Evolutionary conservation across 1,140 invertebrate species (phyloP).

Genomic region (Rhynchophorus ferrugineus): DNA sequence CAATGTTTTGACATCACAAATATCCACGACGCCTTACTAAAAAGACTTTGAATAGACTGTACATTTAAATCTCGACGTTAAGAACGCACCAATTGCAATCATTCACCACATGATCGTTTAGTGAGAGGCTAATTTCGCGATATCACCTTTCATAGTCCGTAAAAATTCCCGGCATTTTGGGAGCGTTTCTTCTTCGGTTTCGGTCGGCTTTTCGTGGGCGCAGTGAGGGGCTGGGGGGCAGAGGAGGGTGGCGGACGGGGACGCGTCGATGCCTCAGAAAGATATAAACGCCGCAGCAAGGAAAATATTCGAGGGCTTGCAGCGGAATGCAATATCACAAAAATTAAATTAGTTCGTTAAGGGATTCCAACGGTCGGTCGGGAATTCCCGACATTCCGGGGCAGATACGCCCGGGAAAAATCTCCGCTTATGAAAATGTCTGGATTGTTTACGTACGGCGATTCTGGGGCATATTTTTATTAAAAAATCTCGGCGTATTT

Average conservation of each 20-base stretch:
- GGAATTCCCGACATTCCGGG: slow-evolving; percentile 18
- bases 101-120: too few species aligned
- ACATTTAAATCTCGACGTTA: too few species aligned
- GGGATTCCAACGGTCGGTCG: slow-evolving; percentile 19
- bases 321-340: slow-evolving; percentile 20
- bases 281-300: slow-evolving; percentile 13
- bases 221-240: too few species aligned
- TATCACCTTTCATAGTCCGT: slow-evolving; percentile 21
- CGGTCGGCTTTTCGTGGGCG: too few species aligned
- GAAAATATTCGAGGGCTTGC: slow-evolving; percentile 16
- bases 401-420: slow-evolving; percentile 13
- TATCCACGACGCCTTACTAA: too few species aligned
- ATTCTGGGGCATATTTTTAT: slow-evolving; percentile 13
- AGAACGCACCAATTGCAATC: too few species aligned
- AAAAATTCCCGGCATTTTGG: slow-evolving; percentile 16
- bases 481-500: slow-evolving; percentile 2
- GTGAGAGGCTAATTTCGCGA: slow-evolving; percentile 4
- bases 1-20: too few species aligned
- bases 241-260: slow-evolving; percentile 7
- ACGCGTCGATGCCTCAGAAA: slow-evolving; percentile 16
- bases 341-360: slow-evolving; percentile 27
- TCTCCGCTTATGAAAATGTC: slow-evolving; percentile 8
- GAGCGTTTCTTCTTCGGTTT: too few species aligned
- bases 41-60: too few species aligned
- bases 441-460: slow-evolving; percentile 12